phyloP scores from a whole-genome alignment of 1,140 invertebrate genomes.

The Melitaea cinxia region DNA sequence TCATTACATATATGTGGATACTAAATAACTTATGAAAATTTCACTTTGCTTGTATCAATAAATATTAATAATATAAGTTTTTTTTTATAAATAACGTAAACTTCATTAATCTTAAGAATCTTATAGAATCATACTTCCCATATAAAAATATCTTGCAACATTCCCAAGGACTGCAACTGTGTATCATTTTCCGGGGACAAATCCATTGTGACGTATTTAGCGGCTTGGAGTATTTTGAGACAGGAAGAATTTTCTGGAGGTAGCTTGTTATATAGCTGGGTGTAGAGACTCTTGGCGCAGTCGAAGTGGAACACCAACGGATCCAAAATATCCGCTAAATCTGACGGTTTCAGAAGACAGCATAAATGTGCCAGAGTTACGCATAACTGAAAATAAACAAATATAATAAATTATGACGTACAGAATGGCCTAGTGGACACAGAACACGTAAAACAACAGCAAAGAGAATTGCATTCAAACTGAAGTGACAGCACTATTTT shows the following conservation, averaged over 20 bases:
- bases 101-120: neutral
- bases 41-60: no score
- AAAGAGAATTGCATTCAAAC: no score
- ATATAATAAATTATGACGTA: neutral
- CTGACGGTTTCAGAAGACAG: conserved; percentile 62
- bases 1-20: no score
- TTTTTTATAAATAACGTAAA: conserved; percentile 4
- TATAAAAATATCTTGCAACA: conserved; percentile 78
- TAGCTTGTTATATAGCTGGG: conserved; percentile 66
- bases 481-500: no score
- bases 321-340: conserved; percentile 72
- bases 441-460: no score
- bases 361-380: conserved; percentile 74
- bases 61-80: no score
- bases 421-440: no score
- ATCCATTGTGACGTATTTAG: conserved; percentile 76
- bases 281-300: conserved; percentile 63
- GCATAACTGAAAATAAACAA: conserved; percentile 68
- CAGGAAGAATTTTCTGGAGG: conserved; percentile 74
- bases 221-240: conserved; percentile 69
- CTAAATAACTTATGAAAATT: no score
- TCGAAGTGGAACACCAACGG: conserved; percentile 71
- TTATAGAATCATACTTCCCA: conserved; percentile 61
- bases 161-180: conserved; percentile 64
- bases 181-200: conserved; percentile 55